Conservation (phyloP, 2,797 vertebrate species). For the Myotis vivesi region DNA sequence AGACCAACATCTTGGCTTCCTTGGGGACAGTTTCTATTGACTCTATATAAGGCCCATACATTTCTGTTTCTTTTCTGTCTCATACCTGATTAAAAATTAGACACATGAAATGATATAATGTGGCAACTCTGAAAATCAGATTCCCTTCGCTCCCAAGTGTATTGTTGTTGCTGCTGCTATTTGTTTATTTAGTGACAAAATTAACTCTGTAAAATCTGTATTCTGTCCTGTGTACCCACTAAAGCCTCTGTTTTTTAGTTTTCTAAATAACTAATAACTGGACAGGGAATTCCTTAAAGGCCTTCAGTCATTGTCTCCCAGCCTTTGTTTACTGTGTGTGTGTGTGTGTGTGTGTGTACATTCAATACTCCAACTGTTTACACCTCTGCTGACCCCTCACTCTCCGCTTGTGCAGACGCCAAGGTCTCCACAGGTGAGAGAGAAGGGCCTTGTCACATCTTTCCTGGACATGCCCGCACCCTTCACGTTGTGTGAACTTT, state of each 20-base stretch:
- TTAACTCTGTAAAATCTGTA: neutral
- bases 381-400: neutral
- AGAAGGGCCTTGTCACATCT: neutral
- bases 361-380: neutral
- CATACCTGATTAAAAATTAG: neutral
- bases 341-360: neutral
- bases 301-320: neutral
- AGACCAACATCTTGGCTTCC: neutral
- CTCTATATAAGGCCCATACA: neutral
- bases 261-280: neutral
- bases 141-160: neutral
- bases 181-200: neutral
- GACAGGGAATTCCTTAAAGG: neutral
- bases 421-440: neutral
- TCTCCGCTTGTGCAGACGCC: neutral
- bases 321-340: neutral
- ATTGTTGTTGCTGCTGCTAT: neutral
- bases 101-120: neutral
- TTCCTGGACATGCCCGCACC: neutral
- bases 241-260: neutral
- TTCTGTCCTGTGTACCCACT: neutral
- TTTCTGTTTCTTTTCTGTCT: neutral
- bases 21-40: neutral
- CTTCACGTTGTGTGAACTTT: neutral
- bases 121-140: neutral